Conservation (phyloP, 2,888 invertebrate genomes). For the Portevinia maculata region DNA sequence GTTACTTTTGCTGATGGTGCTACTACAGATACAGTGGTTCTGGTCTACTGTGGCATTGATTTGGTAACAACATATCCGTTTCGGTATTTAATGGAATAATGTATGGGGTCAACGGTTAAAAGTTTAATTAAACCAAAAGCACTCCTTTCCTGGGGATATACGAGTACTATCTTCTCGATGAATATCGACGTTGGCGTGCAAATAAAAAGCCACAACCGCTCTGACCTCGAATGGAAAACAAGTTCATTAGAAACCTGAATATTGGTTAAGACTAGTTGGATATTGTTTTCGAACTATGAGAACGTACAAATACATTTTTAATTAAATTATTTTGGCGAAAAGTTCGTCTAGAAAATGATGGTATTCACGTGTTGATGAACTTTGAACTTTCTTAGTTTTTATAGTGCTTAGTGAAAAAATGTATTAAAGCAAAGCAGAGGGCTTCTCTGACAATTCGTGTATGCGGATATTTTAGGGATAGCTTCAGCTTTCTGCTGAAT, state of each 20-base stretch:
- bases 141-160: background rate
- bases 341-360: too few relatives aligned
- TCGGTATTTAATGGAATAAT: conserved; percentile 38
- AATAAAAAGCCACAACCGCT: background rate
- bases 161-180: background rate
- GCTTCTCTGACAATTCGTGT: too few relatives aligned
- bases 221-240: conserved; percentile 1
- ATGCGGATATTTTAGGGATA: too few relatives aligned
- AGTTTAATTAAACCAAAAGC: conserved; percentile 38
- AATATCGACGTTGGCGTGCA: background rate
- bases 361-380: too few relatives aligned
- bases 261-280: background rate
- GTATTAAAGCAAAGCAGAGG: too few relatives aligned
- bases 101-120: conserved; percentile 40
- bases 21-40: background rate
- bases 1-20: conserved; percentile 7
- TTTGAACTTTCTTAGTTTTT: too few relatives aligned
- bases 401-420: too few relatives aligned
- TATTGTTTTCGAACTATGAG: background rate
- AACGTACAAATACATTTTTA: background rate
- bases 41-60: conserved; percentile 38
- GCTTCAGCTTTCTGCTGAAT: too few relatives aligned
- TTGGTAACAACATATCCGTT: conserved; percentile 48
- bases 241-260: background rate
- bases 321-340: too few relatives aligned